Evolutionary conservation across 2,113 vertebrate species (phyloP).

Genomic region (Typhlomys cinereus): DNA sequence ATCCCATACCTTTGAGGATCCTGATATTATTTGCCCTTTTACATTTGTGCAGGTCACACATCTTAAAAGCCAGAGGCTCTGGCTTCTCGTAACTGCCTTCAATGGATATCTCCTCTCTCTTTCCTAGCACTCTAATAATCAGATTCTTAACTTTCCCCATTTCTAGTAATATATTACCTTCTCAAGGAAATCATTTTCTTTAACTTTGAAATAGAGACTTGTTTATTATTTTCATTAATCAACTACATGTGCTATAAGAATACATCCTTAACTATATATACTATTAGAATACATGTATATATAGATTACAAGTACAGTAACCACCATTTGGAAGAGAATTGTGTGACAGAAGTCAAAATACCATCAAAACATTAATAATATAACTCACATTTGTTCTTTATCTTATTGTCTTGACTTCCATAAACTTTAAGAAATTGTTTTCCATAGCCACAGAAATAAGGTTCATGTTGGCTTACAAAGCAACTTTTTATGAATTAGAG

Average conservation of each 20-base stretch:
- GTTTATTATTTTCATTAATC: neutral
- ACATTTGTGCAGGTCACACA: neutral
- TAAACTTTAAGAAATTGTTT: neutral
- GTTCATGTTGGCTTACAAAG: neutral
- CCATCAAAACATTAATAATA: constrained; percentile 22
- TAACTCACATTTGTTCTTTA: neutral
- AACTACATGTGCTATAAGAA: constrained; percentile 38
- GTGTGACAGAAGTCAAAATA: neutral
- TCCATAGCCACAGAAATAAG: neutral
- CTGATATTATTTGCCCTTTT: neutral
- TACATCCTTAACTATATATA: constrained; percentile 32
- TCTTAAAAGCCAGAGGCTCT: constrained; percentile 30
- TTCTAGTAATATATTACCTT: constrained; percentile 23
- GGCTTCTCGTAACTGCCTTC: neutral
- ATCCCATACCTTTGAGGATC: neutral
- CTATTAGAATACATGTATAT: constrained; percentile 5
- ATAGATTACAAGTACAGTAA: constrained; percentile 39
- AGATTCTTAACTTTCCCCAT: constrained; percentile 1
- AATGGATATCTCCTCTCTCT: neutral
- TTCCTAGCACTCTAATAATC: constrained; percentile 18
- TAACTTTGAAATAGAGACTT: constrained; percentile 25
- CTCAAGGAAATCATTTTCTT: neutral
- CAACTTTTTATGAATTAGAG: neutral
- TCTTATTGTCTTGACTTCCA: constrained; percentile 4
- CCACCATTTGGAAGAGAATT: constrained; percentile 25